Base-by-base conservation (phyloP, 2,888 invertebrate genomes). In the Rotaria magnacalcarata region DNA sequence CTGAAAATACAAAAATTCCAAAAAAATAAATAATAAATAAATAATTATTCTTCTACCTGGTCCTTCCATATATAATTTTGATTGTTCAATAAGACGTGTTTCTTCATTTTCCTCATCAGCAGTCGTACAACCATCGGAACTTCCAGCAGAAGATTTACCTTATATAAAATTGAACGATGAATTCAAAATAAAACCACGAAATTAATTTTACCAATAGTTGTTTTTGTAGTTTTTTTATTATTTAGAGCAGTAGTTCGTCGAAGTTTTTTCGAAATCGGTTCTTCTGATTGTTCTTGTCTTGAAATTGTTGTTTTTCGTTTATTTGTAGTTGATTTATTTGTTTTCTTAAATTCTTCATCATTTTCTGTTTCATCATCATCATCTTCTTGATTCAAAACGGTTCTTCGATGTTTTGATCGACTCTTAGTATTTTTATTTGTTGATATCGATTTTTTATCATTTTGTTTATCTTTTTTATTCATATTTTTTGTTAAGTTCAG, bases 11-110 rank as follows among this genome's bases (percentile, higher is more conserved):
- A 3, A 54, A 16, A 16, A n/a, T 14, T 7, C 6, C 34, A 27
- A 16, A 27, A 41, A 19, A 34, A 27, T 1, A 34, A 52, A 16
- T 34, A 6, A 34, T 5, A 34, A 41, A 67, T 14, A 5, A 34
- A 67, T 19, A 50, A 8, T 6, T 8, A 50, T 50, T 11, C 14
- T 14, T 50, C 11, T n/a, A 80, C 80, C 80, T 24, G 47, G 47
- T 47, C 80, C 80, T 80, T 80, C 80, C n/a, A 80, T 47, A 47
- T 47, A 80, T n/a, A 80, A n/a, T 80, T 43, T 43, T 80, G 47
- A 43, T 47, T 80, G 80, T 47, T 80, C 80, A n/a, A 80, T 80
- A 11, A 80, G 80, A 24, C 80, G 80, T 24, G 80, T 80, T 47
- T 80, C 80, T 67, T 67, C 67, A 34, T 67, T 67, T 67, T 67